Base-by-base conservation (phyloP, 1,140 invertebrate genomes). In the Dendrolimus kikuchii region DNA sequence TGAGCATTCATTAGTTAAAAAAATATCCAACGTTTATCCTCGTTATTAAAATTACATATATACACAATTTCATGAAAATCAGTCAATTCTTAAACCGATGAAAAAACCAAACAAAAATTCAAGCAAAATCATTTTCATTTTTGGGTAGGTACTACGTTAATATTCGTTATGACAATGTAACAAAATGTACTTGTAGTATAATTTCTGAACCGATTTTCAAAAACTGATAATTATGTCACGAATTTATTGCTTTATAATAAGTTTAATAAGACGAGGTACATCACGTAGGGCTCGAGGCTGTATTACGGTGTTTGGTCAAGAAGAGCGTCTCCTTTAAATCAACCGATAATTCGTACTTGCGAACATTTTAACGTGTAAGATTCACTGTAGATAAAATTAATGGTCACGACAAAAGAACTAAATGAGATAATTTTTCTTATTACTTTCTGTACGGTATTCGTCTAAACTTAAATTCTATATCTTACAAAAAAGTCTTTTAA, bases 231-330 rank as follows among this genome's bases (percentile, higher is more conserved):
- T 23, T 23, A 64, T 58, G 43, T 55, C 52, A 51, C 48, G 54
- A 64, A 54, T 65, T 70, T 70, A 70, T 67, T 64, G 62, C 68
- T 59, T 67, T 70, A 63, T 70, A 70, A 67, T 70, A 67, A 70
- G 64, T 46, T 23, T 23, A 23, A 23, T 53, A 43, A 47, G 54
- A 48, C 52, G 40, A 49, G 41, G 51, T 51, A 56, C 39, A 36
- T 53, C 61, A 54, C 55, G 23, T 23, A 44, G 6, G 36, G 47
- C 60, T 42, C 47, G 46, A 50, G 49, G 45, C 38, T 43, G 40
- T 47, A 46, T 51, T 57, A 49, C 45, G 48, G 46, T 64, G 55
- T 62, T 59, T 56, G 56, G 51, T 46, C 42, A 54, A 54, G 49
- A 52, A 52, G 46, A 58, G 8, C 49, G 5, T 53, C 51, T 57